A percentile compares a stretch with the other conserved stretches of the same genome.
These are phyloP conservation scores for Drosophila limbata DNA, from an alignment of 2,888 invertebrate species.

Conservation along the genomic window DNA sequence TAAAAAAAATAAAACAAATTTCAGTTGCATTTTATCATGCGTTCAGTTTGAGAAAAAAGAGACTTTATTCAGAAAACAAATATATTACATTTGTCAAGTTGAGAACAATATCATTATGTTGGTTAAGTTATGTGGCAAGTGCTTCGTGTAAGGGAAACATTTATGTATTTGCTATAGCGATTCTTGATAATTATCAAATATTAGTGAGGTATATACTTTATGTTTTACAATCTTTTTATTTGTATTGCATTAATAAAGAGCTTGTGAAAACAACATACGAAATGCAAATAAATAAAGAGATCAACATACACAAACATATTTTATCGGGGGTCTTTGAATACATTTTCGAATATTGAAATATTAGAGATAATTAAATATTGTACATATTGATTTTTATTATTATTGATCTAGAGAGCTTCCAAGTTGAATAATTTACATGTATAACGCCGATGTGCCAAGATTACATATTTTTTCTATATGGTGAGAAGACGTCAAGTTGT, in stretches of 20 bases:
- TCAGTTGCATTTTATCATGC: constrained; percentile 54
- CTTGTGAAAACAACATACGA: constrained; percentile 2
- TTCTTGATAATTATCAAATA: constrained; percentile 24
- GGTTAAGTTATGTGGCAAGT: constrained; percentile 56
- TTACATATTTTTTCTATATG: constrained; percentile 33
- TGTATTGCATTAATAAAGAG: constrained; percentile 24
- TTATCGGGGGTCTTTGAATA: constrained; percentile 67
- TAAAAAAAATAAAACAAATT: neutral
- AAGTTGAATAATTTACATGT: constrained; percentile 56
- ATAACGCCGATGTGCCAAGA: constrained; percentile 51
- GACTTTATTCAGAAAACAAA: constrained; percentile 54
- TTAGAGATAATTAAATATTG: constrained; percentile 36
- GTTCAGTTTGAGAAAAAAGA: constrained; percentile 52
- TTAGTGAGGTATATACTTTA: constrained; percentile 27
- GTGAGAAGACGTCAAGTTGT: constrained; percentile 60
- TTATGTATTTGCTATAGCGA: constrained; percentile 18
- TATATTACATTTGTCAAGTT: constrained; percentile 28
- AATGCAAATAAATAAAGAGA: constrained; percentile 32
- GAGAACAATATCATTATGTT: constrained; percentile 27
- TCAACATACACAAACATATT: constrained; percentile 45
- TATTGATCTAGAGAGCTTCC: constrained; percentile 78
- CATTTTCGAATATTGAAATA: constrained; percentile 36
- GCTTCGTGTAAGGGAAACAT: constrained; percentile 68
- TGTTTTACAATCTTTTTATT: constrained; percentile 27
- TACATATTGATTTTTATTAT: constrained; percentile 52